Evolutionary conservation across 35 echinoderm and acorn worm genomes (phyloP).

Genomic region (Antedon bifida): DNA sequence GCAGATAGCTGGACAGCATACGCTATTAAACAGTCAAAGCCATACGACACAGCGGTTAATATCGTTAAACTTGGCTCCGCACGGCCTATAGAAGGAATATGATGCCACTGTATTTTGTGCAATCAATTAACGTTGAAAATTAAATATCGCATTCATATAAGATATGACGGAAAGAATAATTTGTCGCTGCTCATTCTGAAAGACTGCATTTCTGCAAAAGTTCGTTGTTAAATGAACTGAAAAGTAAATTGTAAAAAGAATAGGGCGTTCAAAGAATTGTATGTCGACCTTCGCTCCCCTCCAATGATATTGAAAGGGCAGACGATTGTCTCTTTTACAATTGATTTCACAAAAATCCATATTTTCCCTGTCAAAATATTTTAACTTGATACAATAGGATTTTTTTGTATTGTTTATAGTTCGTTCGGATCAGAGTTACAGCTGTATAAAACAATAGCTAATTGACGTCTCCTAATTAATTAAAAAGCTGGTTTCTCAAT

Average conservation of each 20-base stretch:
- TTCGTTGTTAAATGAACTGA: slow-evolving; percentile 2
- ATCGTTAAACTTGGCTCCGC: not conserved
- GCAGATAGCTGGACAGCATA: not conserved
- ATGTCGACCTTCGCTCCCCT: not conserved
- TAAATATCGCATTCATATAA: not conserved
- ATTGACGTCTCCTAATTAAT: not conserved
- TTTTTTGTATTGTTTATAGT: not conserved
- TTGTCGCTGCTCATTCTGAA: not conserved
- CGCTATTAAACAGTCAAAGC: not conserved
- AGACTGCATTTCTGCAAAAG: not conserved
- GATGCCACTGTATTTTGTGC: not conserved
- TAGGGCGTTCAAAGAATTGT: not conserved
- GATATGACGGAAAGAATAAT: not conserved
- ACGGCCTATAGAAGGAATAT: not conserved
- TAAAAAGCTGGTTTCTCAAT: not conserved
- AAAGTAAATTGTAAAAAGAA: not conserved
- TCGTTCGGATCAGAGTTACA: not conserved
- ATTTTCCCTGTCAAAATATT: not conserved
- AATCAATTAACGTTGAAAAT: slow-evolving; percentile 2
- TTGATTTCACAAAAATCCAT: not conserved
- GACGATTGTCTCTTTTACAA: not conserved
- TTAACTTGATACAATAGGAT: not conserved
- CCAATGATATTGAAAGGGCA: not conserved
- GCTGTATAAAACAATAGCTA: not conserved
- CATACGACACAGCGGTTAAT: not conserved